These are phyloP conservation scores for Papilio gigon DNA, from an alignment of 2,888 invertebrate species.

Conservation along the genomic window DNA sequence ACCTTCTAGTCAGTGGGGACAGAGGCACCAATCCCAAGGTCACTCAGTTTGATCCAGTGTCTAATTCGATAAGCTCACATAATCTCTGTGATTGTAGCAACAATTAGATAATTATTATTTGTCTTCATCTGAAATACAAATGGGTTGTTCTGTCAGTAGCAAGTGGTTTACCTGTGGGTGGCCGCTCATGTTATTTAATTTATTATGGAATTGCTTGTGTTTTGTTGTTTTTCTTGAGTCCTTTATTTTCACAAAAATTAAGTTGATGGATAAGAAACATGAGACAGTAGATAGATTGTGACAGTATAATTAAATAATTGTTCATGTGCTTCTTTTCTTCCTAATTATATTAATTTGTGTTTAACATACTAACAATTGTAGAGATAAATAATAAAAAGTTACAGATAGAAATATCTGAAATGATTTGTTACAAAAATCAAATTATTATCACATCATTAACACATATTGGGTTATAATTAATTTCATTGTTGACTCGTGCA, in stretches of 20 bases:
- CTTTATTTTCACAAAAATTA: constrained; percentile 57
- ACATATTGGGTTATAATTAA: constrained; percentile 7
- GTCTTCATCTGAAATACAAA: constrained; percentile 72
- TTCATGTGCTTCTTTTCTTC: constrained; percentile 49
- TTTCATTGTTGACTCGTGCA: constrained; percentile 20
- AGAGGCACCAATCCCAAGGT: constrained; percentile 80
- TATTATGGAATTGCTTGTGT: constrained; percentile 78
- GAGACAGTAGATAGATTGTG: constrained; percentile 45
- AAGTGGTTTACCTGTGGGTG: constrained; percentile 71
- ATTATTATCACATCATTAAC: background rate
- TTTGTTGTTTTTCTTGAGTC: constrained; percentile 74
- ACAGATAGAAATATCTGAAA: constrained; percentile 12
- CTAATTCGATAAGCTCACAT: constrained; percentile 78
- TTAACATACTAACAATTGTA: constrained; percentile 48
- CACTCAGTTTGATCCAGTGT: constrained; percentile 79
- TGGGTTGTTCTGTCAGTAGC: constrained; percentile 74
- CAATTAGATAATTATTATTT: constrained; percentile 79
- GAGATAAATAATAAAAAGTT: constrained; percentile 14
- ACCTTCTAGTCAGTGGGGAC: constrained; percentile 82
- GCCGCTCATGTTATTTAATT: constrained; percentile 80
- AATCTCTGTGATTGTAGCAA: constrained; percentile 83
- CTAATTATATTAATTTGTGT: constrained; percentile 45
- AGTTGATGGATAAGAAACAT: constrained; percentile 57
- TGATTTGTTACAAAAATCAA: constrained; percentile 16
- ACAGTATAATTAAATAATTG: constrained; percentile 45